Percentiles rank a stretch among this genome's conserved stretches.
Evolutionary conservation across 2,888 invertebrate species (phyloP).

Genomic region (Torymus aiolomorphi): DNA sequence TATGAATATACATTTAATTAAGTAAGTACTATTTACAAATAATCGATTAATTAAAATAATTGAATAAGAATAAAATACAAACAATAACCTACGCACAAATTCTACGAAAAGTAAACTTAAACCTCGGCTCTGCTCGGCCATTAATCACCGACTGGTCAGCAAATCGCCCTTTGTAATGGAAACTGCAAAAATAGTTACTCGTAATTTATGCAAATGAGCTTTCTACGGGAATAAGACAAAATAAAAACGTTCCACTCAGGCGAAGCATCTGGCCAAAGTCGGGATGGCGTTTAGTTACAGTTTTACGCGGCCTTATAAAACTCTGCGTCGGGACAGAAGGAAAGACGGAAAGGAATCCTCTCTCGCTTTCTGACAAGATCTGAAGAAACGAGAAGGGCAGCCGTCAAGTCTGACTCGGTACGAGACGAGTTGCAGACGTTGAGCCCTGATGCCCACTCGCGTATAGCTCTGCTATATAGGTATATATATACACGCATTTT

Average conservation of each 20-base stretch:
- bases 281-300: slow-evolving; percentile 4
- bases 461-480: background rate
- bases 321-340: background rate
- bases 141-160: no score
- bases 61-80: no score
- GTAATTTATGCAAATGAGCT: slow-evolving; percentile 3
- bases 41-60: no score
- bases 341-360: slow-evolving; percentile 8
- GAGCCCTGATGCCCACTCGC: slow-evolving; percentile 47
- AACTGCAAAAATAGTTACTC: background rate
- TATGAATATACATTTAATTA: no score
- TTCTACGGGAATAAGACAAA: background rate
- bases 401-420: slow-evolving; percentile 47
- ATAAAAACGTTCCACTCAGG: no score
- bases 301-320: slow-evolving; percentile 14
- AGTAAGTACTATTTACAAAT: no score
- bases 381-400: slow-evolving; percentile 43
- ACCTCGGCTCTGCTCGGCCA: no score
- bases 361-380: slow-evolving; percentile 23
- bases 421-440: slow-evolving; percentile 56
- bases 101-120: no score
- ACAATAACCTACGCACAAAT: no score
- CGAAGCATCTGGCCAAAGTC: background rate
- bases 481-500: background rate
- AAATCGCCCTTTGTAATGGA: background rate